Percentiles rank a stretch among this genome's conserved stretches.
Evolutionary conservation across 2,113 vertebrate species (phyloP).

Genomic region (Taurulus bubalis): DNA sequence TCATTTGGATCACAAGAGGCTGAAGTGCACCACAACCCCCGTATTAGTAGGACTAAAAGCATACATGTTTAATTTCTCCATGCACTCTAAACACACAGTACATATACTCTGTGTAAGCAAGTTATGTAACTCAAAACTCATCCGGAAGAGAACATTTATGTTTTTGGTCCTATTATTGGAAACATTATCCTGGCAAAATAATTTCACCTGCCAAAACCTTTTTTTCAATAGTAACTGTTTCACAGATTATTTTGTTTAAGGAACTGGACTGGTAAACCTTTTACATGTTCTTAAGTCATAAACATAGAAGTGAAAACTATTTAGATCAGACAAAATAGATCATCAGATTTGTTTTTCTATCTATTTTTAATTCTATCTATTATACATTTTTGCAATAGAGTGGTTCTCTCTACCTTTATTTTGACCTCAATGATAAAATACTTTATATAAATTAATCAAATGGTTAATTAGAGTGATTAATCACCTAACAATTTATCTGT

Average conservation of each 20-base stretch:
- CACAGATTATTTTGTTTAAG: too few relatives aligned
- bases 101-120: background rate
- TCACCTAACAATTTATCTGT: background rate
- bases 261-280: background rate
- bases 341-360: too few relatives aligned
- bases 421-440: background rate
- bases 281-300: background rate
- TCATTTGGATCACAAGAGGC: background rate
- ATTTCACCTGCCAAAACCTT: background rate
- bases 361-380: too few relatives aligned
- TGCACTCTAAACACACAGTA: background rate
- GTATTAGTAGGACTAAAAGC: background rate
- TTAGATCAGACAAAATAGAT: background rate
- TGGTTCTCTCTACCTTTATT: background rate
- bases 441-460: background rate
- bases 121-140: background rate
- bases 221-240: too few relatives aligned
- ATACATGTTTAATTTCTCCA: too few relatives aligned
- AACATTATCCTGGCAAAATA: background rate
- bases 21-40: background rate
- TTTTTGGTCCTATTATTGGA: background rate
- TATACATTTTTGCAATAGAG: background rate
- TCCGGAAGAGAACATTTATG: background rate
- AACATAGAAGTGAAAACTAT: background rate
- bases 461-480: background rate